These are phyloP conservation scores for Drosophila ustulata DNA, from an alignment of 2,888 invertebrate genomes.

Conservation along the genomic window DNA sequence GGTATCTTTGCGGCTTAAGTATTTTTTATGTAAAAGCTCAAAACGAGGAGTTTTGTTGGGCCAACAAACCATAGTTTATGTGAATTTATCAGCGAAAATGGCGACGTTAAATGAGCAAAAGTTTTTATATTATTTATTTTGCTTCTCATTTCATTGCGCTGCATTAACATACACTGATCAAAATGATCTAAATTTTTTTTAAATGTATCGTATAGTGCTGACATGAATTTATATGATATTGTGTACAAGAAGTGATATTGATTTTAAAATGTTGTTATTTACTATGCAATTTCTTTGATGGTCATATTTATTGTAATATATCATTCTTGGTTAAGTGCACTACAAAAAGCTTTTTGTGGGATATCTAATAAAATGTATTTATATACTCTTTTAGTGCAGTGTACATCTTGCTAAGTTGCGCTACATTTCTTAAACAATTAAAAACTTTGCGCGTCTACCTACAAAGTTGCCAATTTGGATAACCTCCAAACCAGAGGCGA, in stretches of 20 bases:
- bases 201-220: too few relatives aligned
- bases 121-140: constrained; percentile 70
- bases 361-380: not conserved
- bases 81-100: constrained; percentile 61
- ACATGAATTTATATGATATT: too few relatives aligned
- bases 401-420: constrained; percentile 37
- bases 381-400: constrained; percentile 19
- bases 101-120: constrained; percentile 77
- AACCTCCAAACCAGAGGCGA: constrained; percentile 68
- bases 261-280: too few relatives aligned
- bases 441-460: constrained; percentile 73
- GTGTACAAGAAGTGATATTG: too few relatives aligned
- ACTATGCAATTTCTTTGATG: too few relatives aligned
- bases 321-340: too few relatives aligned
- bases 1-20: too few relatives aligned
- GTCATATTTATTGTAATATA: too few relatives aligned
- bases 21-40: not conserved
- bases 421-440: constrained; percentile 75
- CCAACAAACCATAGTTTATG: constrained; percentile 51
- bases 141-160: constrained; percentile 21
- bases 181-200: too few relatives aligned
- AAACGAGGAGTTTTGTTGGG: not conserved
- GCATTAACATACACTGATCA: constrained; percentile 46
- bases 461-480: constrained; percentile 79
- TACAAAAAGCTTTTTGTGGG: not conserved